Evolutionary conservation across 2,113 vertebrate genomes (phyloP).

Genomic region (Ciconia stormi): DNA sequence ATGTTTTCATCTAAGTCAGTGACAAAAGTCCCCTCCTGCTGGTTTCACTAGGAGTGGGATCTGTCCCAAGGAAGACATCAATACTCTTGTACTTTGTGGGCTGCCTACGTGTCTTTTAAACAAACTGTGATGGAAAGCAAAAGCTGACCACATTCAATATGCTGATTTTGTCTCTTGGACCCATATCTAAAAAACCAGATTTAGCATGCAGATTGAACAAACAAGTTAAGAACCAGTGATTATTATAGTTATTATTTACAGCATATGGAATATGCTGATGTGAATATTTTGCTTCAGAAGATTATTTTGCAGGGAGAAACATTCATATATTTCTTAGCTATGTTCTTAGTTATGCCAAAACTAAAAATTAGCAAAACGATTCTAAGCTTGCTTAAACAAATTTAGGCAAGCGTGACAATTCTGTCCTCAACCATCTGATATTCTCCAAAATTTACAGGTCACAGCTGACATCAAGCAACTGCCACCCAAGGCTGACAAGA

Average conservation of each 20-base stretch:
- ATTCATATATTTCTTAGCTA: not conserved
- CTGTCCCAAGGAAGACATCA: not conserved
- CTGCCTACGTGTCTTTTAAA: not conserved
- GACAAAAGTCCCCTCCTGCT: not conserved
- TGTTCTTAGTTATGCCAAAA: not conserved
- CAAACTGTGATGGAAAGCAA: not conserved
- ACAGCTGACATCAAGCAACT: not conserved
- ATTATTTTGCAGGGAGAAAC: not conserved
- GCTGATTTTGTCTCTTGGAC: not conserved
- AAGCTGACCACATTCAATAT: not conserved
- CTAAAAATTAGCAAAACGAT: not conserved
- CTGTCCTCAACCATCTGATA: not conserved
- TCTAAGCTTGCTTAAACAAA: not conserved
- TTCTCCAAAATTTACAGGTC: not conserved
- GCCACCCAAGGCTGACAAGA: not conserved
- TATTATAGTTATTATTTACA: not conserved
- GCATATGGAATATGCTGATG: not conserved
- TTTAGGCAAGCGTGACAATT: not conserved
- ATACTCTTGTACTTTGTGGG: not conserved
- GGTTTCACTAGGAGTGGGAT: not conserved
- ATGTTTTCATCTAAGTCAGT: not conserved
- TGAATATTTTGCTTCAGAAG: not conserved
- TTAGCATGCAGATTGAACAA: not conserved
- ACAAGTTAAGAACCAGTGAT: not conserved
- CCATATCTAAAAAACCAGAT: not conserved